phyloP scores from a whole-genome alignment of 2,797 vertebrate species.

The Synanceia verrucosa region DNA sequence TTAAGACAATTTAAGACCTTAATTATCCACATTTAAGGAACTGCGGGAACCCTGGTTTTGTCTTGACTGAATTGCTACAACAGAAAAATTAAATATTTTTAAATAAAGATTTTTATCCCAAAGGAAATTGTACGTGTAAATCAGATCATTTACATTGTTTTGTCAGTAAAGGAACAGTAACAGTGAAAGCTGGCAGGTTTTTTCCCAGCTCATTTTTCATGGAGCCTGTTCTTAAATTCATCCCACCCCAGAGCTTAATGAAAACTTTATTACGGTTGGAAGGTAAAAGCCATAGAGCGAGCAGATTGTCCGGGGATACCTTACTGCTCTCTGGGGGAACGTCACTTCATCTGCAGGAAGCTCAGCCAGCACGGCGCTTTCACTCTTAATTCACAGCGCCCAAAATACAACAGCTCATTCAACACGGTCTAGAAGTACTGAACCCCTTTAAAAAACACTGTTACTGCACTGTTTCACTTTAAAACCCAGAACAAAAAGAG shows the following conservation, averaged over 20 bases:
- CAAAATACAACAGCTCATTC: background rate
- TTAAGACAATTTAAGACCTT: too few species aligned
- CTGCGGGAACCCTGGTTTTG: too few species aligned
- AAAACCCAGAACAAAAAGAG: conserved; percentile 5
- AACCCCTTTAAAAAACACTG: background rate
- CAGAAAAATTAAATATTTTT: too few species aligned
- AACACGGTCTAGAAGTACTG: background rate
- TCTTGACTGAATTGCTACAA: too few species aligned
- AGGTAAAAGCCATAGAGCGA: background rate
- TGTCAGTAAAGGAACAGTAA: background rate
- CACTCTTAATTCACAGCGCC: background rate
- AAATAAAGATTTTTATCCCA: too few species aligned
- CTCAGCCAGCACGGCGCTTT: background rate
- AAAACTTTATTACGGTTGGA: conserved; percentile 15
- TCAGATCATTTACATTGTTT: background rate
- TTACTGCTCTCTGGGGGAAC: background rate
- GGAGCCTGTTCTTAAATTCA: background rate
- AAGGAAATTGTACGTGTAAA: background rate
- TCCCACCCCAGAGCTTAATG: background rate
- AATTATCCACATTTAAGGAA: too few species aligned
- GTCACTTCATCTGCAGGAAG: conserved; percentile 23
- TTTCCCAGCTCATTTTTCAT: background rate
- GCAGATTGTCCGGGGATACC: conserved; percentile 3
- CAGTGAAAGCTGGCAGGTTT: background rate
- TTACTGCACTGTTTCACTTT: background rate